Conservation (phyloP, 2,113 vertebrate genomes). For the Cryptotis parvus region DNA sequence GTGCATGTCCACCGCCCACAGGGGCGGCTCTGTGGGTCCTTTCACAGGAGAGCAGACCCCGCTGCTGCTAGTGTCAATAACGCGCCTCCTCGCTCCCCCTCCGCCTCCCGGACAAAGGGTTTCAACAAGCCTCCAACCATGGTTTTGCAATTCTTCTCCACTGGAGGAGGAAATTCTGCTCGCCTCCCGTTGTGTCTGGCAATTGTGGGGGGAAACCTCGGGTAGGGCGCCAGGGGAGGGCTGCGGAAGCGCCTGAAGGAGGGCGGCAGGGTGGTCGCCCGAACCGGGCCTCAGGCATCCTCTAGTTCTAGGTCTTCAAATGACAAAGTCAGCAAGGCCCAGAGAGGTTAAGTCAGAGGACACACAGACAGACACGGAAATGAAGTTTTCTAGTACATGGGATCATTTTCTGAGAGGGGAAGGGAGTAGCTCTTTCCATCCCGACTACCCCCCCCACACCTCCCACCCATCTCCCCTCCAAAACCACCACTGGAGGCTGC, state of each 20-base stretch:
- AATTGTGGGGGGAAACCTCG: slow-evolving; percentile 11
- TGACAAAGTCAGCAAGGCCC: neutral
- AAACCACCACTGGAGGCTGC: neutral
- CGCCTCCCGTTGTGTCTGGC: neutral
- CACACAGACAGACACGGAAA: neutral
- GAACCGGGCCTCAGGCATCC: neutral
- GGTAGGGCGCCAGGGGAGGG: neutral
- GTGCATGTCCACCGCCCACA: neutral
- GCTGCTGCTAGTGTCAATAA: slow-evolving; percentile 24
- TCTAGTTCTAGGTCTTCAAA: neutral
- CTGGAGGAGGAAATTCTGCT: slow-evolving; percentile 18
- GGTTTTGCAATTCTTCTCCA: slow-evolving; percentile 29
- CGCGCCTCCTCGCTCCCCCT: neutral
- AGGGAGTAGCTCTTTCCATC: neutral
- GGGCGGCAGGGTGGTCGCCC: neutral
- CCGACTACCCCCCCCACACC: no score
- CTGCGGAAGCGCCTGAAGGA: neutral
- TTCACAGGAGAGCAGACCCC: slow-evolving; percentile 1
- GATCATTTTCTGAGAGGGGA: neutral
- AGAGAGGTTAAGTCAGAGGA: slow-evolving; percentile 3
- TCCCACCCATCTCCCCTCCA: neutral
- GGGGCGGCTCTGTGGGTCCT: slow-evolving; percentile 14
- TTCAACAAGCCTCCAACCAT: neutral
- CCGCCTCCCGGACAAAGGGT: slow-evolving; percentile 48
- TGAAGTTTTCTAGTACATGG: neutral